These are phyloP conservation scores for Achlya flavicornis DNA, from an alignment of 2,888 invertebrate genomes.

Conservation along the genomic window DNA sequence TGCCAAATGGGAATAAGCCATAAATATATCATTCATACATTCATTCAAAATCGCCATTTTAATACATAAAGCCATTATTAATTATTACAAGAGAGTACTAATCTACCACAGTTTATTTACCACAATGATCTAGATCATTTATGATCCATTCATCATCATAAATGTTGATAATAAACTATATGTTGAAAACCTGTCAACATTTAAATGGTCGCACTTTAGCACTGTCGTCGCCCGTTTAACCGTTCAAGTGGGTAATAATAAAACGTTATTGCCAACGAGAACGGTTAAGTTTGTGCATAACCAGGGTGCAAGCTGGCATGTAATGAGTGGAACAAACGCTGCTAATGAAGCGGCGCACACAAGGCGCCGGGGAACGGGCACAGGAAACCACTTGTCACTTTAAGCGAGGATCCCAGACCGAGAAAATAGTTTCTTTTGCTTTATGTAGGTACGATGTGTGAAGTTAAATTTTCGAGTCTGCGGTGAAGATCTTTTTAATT, in stretches of 20 bases:
- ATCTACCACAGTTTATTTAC: no score
- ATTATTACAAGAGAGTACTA: no score
- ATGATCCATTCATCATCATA: no score
- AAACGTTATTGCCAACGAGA: constrained; percentile 7
- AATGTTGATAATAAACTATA: no score
- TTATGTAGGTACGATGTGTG: not conserved
- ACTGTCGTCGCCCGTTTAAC: not conserved
- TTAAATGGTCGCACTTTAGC: not conserved
- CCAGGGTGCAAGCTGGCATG: constrained; percentile 26
- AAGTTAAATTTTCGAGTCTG: not conserved
- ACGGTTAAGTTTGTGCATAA: constrained; percentile 22
- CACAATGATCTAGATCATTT: no score
- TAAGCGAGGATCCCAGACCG: constrained; percentile 17
- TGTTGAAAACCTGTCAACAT: not conserved
- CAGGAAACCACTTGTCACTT: constrained; percentile 21
- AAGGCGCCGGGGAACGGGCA: constrained; percentile 21
- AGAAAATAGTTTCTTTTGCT: constrained; percentile 15
- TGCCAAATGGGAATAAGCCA: no score
- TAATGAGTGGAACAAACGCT: constrained; percentile 45
- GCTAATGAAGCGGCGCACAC: constrained; percentile 41
- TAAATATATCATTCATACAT: no score
- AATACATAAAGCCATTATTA: no score
- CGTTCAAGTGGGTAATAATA: constrained; percentile 9
- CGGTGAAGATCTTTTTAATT: not conserved
- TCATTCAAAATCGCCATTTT: no score